Evolutionary conservation across 2,113 vertebrate species (phyloP).

Genomic region (Pseudolaguvia tuberculata): DNA sequence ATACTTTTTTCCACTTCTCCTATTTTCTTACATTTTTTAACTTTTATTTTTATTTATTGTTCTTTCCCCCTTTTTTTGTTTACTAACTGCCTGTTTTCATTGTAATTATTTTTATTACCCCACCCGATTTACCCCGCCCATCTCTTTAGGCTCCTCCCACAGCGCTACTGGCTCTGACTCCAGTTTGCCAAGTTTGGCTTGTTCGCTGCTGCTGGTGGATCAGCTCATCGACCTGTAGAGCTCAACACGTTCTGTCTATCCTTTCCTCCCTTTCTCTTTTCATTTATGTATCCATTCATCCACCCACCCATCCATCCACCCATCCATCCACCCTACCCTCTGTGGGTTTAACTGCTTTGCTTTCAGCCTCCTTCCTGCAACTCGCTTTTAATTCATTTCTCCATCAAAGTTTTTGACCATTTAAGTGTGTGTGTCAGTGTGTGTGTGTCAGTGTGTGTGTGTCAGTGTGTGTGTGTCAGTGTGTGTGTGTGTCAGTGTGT

Average conservation of each 20-base stretch:
- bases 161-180: constrained; percentile 99
- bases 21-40: constrained; percentile 44
- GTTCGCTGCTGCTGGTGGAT: constrained; percentile 98
- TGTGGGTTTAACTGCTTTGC: background rate
- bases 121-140: constrained; percentile 22
- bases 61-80: constrained; percentile 32
- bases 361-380: background rate
- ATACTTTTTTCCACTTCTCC: constrained; percentile 8
- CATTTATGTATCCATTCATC: background rate
- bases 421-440: too few relatives aligned
- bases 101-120: constrained; percentile 25
- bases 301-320: background rate
- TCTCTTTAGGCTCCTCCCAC: constrained; percentile 94
- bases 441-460: background rate
- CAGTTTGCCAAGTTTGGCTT: constrained; percentile 98
- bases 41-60: constrained; percentile 46
- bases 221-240: constrained; percentile 99
- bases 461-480: too few relatives aligned
- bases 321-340: constrained; percentile 3
- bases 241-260: constrained; percentile 38
- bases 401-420: background rate
- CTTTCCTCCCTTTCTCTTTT: background rate
- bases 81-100: constrained; percentile 13
- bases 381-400: background rate
- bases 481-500: background rate